Percentiles rank a stretch among this genome's conserved stretches.
Evolutionary conservation across 2,888 invertebrate species (phyloP).

Genomic region (Ectemnius lituratus): DNA sequence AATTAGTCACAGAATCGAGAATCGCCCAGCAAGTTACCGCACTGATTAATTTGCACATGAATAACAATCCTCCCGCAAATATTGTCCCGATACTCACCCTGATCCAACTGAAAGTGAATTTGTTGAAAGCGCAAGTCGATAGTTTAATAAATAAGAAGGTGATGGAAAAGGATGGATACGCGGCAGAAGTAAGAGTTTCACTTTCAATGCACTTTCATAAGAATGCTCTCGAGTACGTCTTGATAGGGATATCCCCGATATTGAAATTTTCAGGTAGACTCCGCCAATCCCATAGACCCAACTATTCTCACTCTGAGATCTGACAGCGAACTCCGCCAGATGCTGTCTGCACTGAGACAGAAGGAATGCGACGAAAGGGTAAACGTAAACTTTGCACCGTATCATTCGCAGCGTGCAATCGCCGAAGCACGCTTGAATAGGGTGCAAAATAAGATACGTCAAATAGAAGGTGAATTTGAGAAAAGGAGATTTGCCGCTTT

Average conservation of each 20-base stretch:
- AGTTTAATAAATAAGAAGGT: constrained; percentile 62
- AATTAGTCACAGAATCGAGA: constrained; percentile 68
- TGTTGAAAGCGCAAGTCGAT: constrained; percentile 69
- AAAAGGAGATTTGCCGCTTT: constrained; percentile 49
- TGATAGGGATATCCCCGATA: background rate
- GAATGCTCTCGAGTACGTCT: background rate
- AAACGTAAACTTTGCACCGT: constrained; percentile 69
- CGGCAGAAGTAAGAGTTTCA: constrained; percentile 45
- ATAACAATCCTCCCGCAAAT: constrained; percentile 63
- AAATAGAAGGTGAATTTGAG: constrained; percentile 69
- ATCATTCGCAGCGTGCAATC: constrained; percentile 67
- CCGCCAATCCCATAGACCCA: constrained; percentile 60
- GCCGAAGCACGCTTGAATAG: constrained; percentile 66
- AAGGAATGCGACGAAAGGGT: constrained; percentile 72
- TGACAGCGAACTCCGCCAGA: constrained; percentile 69
- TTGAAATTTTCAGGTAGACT: constrained; percentile 41
- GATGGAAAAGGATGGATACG: constrained; percentile 67
- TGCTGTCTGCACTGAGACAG: constrained; percentile 64
- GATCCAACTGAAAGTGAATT: constrained; percentile 71
- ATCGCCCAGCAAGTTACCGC: constrained; percentile 69
- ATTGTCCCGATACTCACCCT: constrained; percentile 70
- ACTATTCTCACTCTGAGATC: constrained; percentile 63
- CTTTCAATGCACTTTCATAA: background rate
- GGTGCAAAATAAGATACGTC: constrained; percentile 68
- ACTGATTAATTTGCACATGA: constrained; percentile 72